These are phyloP conservation scores for Amphimallon solstitiale DNA, from an alignment of 2,888 invertebrate species.

Conservation along the genomic window DNA sequence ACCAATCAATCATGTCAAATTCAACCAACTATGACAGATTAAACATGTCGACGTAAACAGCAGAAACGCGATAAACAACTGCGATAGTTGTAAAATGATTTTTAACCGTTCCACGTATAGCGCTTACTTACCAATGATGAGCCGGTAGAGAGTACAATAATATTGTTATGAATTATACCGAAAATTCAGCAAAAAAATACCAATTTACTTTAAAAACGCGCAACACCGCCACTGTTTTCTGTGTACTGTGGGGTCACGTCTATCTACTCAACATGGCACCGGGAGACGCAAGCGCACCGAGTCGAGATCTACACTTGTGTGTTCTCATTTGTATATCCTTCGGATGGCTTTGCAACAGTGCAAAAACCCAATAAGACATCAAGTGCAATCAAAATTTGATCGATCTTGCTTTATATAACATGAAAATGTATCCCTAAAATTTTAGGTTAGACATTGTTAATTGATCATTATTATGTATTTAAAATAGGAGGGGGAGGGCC, in stretches of 20 bases:
- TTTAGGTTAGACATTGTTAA: no score
- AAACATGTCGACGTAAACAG: neutral
- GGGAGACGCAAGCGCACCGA: conserved; percentile 15
- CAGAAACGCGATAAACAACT: neutral
- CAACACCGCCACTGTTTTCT: conserved; percentile 24
- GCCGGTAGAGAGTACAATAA: neutral
- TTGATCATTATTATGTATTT: no score
- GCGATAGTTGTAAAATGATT: neutral
- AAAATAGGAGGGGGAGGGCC: no score
- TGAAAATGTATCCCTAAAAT: no score
- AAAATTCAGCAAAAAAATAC: conserved; percentile 5
- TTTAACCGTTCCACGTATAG: conserved; percentile 3
- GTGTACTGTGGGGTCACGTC: conserved; percentile 20
- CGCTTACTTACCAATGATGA: conserved; percentile 3
- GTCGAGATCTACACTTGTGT: conserved; percentile 5
- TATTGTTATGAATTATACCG: neutral
- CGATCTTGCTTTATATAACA: neutral
- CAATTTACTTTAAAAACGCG: conserved; percentile 5
- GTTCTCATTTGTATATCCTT: conserved; percentile 4
- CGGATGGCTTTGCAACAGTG: neutral
- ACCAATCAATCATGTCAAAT: no score
- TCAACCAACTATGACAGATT: no score
- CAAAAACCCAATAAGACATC: conserved; percentile 11
- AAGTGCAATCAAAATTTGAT: neutral
- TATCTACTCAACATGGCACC: conserved; percentile 22